Conservation (phyloP, 2,113 vertebrate species). For the Oophaga pumilio region DNA sequence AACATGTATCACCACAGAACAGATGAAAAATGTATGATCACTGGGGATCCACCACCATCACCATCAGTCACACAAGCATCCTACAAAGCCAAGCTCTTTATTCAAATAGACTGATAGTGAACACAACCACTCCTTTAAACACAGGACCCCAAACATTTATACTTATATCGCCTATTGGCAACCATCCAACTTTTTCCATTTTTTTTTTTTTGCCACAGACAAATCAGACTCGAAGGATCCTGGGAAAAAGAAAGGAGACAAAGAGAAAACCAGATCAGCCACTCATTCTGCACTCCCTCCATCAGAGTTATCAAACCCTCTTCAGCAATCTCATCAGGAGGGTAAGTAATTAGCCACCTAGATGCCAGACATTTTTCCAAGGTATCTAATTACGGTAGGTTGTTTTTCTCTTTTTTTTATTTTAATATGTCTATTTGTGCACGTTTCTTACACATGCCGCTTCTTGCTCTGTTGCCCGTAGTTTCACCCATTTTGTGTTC, state of each 20-base stretch:
- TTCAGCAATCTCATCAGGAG: slow-evolving; percentile 65
- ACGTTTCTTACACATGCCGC: background rate
- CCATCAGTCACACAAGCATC: no score
- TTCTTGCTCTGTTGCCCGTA: background rate
- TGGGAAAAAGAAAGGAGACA: slow-evolving; percentile 74
- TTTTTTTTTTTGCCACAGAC: slow-evolving; percentile 63
- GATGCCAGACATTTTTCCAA: background rate
- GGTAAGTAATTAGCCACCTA: slow-evolving; percentile 66
- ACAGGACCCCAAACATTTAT: background rate
- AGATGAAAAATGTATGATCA: no score
- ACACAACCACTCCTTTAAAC: no score
- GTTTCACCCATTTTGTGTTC: background rate
- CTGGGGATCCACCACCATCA: no score
- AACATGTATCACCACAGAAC: no score
- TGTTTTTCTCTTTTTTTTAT: background rate
- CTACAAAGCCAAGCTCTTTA: no score
- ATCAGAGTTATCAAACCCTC: slow-evolving; percentile 60
- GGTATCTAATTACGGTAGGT: background rate
- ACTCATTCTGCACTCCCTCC: slow-evolving; percentile 61
- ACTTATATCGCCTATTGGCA: background rate
- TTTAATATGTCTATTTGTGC: background rate
- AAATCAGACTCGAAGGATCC: slow-evolving; percentile 70
- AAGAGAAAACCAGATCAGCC: slow-evolving; percentile 67
- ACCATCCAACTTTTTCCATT: background rate
- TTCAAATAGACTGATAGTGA: no score